Evolutionary conservation across 2,888 invertebrate species (phyloP).

Genomic region (Dryobotodes eremita): DNA sequence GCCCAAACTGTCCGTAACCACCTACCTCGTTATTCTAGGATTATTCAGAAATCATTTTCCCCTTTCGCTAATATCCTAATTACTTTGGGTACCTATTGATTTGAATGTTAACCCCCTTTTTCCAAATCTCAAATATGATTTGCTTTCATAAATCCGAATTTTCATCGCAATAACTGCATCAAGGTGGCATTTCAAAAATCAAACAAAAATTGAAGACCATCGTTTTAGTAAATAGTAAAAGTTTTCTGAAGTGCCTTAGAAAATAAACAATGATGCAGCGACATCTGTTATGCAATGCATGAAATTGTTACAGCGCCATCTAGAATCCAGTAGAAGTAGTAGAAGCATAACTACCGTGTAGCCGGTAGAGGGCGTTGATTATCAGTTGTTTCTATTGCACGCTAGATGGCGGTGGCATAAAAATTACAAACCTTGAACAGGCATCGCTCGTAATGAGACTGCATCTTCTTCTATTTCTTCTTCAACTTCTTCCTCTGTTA

Average conservation of each 20-base stretch:
- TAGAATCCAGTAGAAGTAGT: constrained; percentile 65
- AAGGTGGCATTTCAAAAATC: not conserved
- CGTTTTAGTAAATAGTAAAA: not conserved
- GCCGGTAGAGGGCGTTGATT: constrained; percentile 48
- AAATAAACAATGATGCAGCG: constrained; percentile 29
- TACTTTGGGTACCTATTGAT: not conserved
- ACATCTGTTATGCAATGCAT: constrained; percentile 52
- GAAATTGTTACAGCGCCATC: constrained; percentile 68
- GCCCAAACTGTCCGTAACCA: not conserved
- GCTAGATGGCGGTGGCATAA: constrained; percentile 74
- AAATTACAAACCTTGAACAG: constrained; percentile 89
- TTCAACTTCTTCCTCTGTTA: constrained; percentile 92
- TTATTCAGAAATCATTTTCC: not conserved
- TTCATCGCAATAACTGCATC: not conserved
- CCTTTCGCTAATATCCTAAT: not conserved
- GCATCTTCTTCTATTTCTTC: constrained; percentile 92
- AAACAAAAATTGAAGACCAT: not conserved
- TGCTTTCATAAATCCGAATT: not conserved
- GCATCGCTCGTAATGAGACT: constrained; percentile 92
- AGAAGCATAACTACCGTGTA: not conserved
- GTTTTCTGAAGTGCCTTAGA: not conserved
- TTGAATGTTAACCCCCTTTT: not conserved
- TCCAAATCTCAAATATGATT: not conserved
- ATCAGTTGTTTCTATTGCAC: not conserved
- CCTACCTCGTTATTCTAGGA: not conserved